Evolutionary conservation across 2,888 invertebrate species (phyloP).

Genomic region (Teleiodes luculella): DNA sequence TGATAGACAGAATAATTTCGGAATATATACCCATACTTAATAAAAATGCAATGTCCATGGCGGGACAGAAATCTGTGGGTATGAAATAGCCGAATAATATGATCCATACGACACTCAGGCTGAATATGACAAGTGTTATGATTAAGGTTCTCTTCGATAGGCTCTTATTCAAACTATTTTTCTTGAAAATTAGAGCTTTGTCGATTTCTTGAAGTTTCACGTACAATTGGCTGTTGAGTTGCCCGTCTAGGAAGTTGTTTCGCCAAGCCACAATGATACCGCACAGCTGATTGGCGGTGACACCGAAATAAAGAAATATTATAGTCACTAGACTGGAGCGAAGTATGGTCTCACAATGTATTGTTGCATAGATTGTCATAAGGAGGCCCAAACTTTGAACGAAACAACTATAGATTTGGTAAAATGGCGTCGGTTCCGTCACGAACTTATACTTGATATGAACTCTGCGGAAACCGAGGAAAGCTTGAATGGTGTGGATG

Average conservation of each 20-base stretch:
- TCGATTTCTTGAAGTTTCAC: slow-evolving; percentile 53
- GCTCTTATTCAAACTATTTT: slow-evolving; percentile 31
- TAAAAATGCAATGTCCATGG: slow-evolving; percentile 27
- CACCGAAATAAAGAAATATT: slow-evolving; percentile 15
- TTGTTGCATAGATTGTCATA: not conserved
- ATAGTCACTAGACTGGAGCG: not conserved
- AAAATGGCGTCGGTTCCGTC: slow-evolving; percentile 35
- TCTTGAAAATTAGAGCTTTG: slow-evolving; percentile 36
- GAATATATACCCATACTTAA: slow-evolving; percentile 31
- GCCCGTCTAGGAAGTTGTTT: slow-evolving; percentile 30
- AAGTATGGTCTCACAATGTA: slow-evolving; percentile 4
- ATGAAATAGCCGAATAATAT: slow-evolving; percentile 21
- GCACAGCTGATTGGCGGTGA: slow-evolving; percentile 23
- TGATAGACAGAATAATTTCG: slow-evolving; percentile 36
- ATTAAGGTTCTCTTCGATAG: not conserved
- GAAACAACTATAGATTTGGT: slow-evolving; percentile 41
- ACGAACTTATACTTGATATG: slow-evolving; percentile 44
- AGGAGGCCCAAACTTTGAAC: not conserved
- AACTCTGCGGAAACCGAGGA: slow-evolving; percentile 47
- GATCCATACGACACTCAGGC: not conserved
- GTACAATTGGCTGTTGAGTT: slow-evolving; percentile 43
- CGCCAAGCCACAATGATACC: slow-evolving; percentile 6
- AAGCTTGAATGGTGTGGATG: slow-evolving; percentile 36
- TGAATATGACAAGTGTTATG: not conserved
- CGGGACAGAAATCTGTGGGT: slow-evolving; percentile 31